A percentile compares a stretch with the other conserved stretches of the same genome.
Evolutionary conservation across 35 echinoderm and acorn worm species (phyloP).

Genomic region (Heliocidaris erythrogramma): DNA sequence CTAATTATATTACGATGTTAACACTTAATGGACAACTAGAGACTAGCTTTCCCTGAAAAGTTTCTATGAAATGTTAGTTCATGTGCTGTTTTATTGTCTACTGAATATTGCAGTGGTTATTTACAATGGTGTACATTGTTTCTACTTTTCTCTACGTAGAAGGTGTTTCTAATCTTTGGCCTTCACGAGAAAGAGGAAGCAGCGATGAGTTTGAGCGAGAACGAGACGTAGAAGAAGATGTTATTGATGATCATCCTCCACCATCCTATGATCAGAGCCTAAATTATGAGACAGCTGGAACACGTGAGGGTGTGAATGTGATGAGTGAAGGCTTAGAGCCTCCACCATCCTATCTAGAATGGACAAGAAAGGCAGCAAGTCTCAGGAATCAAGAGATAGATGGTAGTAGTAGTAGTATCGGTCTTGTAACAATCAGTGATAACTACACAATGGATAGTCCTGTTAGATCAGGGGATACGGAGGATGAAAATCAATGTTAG

Average conservation of each 20-base stretch:
- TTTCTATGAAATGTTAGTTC: too few relatives aligned
- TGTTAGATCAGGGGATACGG: not conserved
- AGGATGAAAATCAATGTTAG: not conserved
- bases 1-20: too few relatives aligned
- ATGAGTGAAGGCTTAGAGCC: not conserved
- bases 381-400: not conserved
- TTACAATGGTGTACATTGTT: too few relatives aligned
- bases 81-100: too few relatives aligned
- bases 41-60: too few relatives aligned
- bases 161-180: not conserved
- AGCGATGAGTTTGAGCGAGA: not conserved
- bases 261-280: not conserved
- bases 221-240: not conserved
- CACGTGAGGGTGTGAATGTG: not conserved
- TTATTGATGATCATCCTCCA: not conserved
- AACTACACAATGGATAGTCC: not conserved
- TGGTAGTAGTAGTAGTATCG: not conserved
- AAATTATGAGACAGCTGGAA: not conserved
- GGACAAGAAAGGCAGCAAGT: not conserved
- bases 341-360: not conserved
- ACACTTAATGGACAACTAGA: too few relatives aligned
- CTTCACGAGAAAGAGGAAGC: not conserved
- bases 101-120: too few relatives aligned
- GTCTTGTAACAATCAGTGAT: conserved; percentile 6
- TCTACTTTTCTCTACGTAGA: not conserved